phyloP scores from a whole-genome alignment of 2,888 invertebrate genomes.

The Lycaena phlaeas region DNA sequence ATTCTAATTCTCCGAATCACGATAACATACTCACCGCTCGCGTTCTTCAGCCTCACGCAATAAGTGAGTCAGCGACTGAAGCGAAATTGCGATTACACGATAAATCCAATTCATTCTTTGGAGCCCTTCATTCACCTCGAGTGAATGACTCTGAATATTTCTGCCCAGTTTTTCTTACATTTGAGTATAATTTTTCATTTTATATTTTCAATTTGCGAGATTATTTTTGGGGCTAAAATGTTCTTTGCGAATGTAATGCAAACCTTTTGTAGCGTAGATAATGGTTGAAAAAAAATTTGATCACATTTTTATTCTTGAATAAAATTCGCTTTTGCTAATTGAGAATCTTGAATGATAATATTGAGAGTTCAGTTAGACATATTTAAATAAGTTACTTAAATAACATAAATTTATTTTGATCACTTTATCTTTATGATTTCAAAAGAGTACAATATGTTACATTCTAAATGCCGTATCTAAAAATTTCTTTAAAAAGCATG shows the following conservation, averaged over 20 bases:
- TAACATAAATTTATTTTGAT: too few relatives aligned
- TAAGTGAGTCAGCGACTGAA: slow-evolving; percentile 43
- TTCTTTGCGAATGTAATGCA: slow-evolving; percentile 1
- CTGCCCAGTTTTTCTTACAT: slow-evolving; percentile 33
- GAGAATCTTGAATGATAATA: not conserved
- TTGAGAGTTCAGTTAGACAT: not conserved
- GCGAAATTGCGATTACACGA: slow-evolving; percentile 48
- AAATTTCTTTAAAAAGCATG: too few relatives aligned
- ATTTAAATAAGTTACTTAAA: too few relatives aligned
- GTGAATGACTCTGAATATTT: slow-evolving; percentile 29
- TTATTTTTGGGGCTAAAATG: not conserved
- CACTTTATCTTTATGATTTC: too few relatives aligned
- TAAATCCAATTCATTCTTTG: slow-evolving; percentile 48
- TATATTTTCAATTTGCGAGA: slow-evolving; percentile 4
- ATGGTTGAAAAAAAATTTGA: not conserved
- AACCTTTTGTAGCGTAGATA: not conserved
- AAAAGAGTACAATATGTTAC: too few relatives aligned
- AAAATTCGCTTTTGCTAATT: not conserved
- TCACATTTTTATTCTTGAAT: slow-evolving; percentile 2
- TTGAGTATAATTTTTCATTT: slow-evolving; percentile 26
- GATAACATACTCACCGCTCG: slow-evolving; percentile 38
- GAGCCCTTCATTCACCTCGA: slow-evolving; percentile 31
- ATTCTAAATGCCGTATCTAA: too few relatives aligned
- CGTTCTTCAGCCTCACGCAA: slow-evolving; percentile 38
- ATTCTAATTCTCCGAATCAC: slow-evolving; percentile 20